Evolutionary conservation across 2,113 vertebrate genomes (phyloP).

Genomic region (Dromiciops gliroides): DNA sequence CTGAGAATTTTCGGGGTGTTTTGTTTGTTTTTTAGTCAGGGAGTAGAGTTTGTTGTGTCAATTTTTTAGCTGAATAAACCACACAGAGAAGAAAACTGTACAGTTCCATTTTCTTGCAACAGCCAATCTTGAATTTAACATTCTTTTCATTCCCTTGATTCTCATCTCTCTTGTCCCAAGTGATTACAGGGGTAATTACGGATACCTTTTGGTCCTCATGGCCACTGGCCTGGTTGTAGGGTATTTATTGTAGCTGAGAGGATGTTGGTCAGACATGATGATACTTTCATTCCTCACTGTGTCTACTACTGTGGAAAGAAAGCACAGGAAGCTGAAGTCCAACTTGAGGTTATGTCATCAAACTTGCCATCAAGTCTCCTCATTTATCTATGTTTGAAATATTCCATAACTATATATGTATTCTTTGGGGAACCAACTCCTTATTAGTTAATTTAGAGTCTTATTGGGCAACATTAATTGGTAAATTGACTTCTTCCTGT

Average conservation of each 20-base stretch:
- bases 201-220: neutral
- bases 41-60: neutral
- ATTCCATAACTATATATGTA: neutral
- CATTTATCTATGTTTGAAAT: neutral
- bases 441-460: neutral
- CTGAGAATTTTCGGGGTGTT: neutral
- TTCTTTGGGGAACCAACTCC: neutral
- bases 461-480: neutral
- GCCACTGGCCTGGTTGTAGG: neutral
- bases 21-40: neutral
- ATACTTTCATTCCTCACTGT: neutral
- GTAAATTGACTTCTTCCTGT: constrained; percentile 33
- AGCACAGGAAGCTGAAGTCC: neutral
- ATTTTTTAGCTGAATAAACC: neutral
- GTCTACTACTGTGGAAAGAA: neutral
- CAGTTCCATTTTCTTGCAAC: neutral
- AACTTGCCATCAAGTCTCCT: neutral
- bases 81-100: neutral
- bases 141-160: neutral
- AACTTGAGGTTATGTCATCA: neutral
- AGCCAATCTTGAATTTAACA: neutral
- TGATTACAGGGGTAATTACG: neutral
- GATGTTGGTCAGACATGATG: neutral
- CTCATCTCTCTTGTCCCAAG: neutral
- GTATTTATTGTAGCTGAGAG: neutral